These are phyloP conservation scores for Zapus hudsonius DNA, from an alignment of 2,113 vertebrate genomes.

Conservation along the genomic window DNA sequence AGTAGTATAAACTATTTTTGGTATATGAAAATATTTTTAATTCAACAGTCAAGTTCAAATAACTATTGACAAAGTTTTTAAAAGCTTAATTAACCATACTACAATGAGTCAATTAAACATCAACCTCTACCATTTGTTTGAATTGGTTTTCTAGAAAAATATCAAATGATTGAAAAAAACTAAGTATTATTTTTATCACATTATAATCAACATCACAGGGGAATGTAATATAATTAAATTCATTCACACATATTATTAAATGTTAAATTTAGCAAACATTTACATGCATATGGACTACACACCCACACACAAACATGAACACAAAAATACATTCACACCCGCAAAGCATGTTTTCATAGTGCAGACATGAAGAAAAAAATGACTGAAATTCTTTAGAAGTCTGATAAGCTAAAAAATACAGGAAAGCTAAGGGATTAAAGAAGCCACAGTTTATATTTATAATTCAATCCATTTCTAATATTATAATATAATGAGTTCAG, in stretches of 20 bases:
- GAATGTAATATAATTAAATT: background rate
- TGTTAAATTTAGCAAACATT: background rate
- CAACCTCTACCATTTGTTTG: background rate
- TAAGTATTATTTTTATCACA: background rate
- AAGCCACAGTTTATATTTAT: slow-evolving; percentile 3
- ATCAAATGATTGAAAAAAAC: slow-evolving; percentile 15
- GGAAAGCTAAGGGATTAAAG: background rate
- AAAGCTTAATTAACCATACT: background rate
- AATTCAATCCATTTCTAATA: slow-evolving; percentile 3
- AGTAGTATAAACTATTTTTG: background rate
- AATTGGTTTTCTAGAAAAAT: background rate
- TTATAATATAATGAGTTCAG: background rate
- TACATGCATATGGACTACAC: background rate
- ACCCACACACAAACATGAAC: background rate
- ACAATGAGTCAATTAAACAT: slow-evolving; percentile 36
- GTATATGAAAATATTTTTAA: slow-evolving; percentile 16
- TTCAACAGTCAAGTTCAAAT: slow-evolving; percentile 9
- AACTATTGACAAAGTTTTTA: background rate
- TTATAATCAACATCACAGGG: background rate
- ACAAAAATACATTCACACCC: slow-evolving; percentile 5
- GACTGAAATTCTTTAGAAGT: slow-evolving; percentile 20
- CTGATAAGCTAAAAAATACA: too few species aligned
- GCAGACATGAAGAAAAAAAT: background rate
- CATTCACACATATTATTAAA: background rate
- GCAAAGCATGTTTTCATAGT: background rate